These are phyloP conservation scores for Hymenopus coronatus DNA, from an alignment of 2,888 invertebrate species.

Conservation along the genomic window DNA sequence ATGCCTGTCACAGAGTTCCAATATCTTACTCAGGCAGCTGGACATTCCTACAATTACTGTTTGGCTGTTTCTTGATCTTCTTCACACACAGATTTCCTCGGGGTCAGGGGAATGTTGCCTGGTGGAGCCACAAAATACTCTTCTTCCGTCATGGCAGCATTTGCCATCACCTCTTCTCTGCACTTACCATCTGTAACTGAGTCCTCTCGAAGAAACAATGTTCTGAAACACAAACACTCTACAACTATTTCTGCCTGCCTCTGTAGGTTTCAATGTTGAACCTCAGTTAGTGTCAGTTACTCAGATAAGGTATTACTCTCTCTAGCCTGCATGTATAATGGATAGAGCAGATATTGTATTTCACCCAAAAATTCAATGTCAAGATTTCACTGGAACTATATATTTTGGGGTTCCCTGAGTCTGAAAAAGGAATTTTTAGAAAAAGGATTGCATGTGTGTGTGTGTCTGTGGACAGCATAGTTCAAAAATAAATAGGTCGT, in stretches of 20 bases:
- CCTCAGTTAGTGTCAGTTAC: no score
- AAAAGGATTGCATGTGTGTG: no score
- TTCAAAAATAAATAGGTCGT: no score
- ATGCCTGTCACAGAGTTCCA: constrained; percentile 37
- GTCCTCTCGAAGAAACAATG: constrained; percentile 66
- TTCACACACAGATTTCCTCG: constrained; percentile 18
- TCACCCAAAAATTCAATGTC: no score
- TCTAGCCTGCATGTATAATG: not conserved
- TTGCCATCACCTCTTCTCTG: constrained; percentile 65
- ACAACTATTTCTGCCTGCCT: no score
- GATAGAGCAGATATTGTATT: no score
- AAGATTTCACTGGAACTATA: no score
- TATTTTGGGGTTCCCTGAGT: no score
- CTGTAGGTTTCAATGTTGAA: no score
- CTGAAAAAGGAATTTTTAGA: no score
- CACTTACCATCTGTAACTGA: constrained; percentile 66
- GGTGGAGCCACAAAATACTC: constrained; percentile 90
- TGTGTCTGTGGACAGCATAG: no score
- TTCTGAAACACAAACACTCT: constrained; percentile 49
- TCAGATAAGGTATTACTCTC: not conserved
- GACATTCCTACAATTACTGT: not conserved
- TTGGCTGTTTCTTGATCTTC: not conserved
- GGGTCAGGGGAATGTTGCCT: constrained; percentile 72
- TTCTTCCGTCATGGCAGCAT: constrained; percentile 75
- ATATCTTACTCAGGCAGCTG: constrained; percentile 32